Evolutionary conservation across 2,888 invertebrate species (phyloP), one percentile per base, ranked within the genome.

Genomic region (Priocnemis perturbator): DNA sequence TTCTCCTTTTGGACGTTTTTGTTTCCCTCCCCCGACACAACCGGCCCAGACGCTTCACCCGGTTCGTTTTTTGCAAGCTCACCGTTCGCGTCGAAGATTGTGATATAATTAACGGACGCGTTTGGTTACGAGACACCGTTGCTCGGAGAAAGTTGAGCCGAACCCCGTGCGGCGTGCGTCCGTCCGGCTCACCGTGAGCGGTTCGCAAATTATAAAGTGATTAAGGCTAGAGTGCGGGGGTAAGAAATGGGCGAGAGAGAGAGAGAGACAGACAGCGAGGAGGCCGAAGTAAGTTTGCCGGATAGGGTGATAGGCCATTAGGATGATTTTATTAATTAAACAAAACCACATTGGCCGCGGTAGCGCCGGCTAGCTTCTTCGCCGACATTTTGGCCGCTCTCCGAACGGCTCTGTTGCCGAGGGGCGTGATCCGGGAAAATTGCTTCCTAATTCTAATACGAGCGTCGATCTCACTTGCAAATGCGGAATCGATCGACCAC

Each of bases 311-410:
- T 45, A 20, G 58, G 59, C 44, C 57, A 58, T 67, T 58, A 59
- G 67, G 20, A 71, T 74, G 75, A 78, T 79, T 77, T 70, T 71
- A 78, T 81, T 78, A 76, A 75, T 78, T 75, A 76, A 74, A 69
- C 61, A 59, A 71, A 74, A 71, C 61, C 63, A 61, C 15, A 26
- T 37, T 26, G 48, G 48, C 63, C 53, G 56, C 37, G 11, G 7
- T 37, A 11, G 37, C 37, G 4, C 37, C 1, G 7, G 2, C 37
- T 7, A 37, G 37, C 4, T 37, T 11, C 11, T 7, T 26, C 26
- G 26, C 3, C 3, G 44, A 52, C 48, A 60, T 74, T 37, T 37
- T 37, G 2, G 37, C 37, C 37, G 5, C 26, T 9, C 37, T 37
- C 7, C 7, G 26, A 26, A 26, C 37, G 11, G 37, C 37, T 37